phyloP scores from a whole-genome alignment of 2,113 vertebrate species.

The Synodontis membranacea region DNA sequence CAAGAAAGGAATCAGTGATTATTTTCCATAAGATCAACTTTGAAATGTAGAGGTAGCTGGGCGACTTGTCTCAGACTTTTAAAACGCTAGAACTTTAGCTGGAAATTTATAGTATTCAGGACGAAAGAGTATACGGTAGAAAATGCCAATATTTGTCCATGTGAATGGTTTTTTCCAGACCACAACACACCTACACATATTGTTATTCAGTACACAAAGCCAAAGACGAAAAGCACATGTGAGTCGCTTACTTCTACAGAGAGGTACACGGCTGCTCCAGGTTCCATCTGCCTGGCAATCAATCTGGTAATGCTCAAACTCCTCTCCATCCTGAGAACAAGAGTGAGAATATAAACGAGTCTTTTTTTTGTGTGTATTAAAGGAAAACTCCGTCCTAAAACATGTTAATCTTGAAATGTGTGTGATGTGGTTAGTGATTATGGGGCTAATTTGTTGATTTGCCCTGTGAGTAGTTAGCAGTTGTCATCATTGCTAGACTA shows the following conservation, averaged over 20 bases:
- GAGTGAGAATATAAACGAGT: neutral
- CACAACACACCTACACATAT: too few relatives aligned
- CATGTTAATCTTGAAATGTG: neutral
- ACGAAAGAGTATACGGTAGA: too few relatives aligned
- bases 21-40: neutral
- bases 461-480: neutral
- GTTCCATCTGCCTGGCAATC: slow-evolving; percentile 82
- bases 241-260: slow-evolving; percentile 85
- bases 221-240: neutral
- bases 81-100: too few relatives aligned
- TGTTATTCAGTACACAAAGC: neutral
- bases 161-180: too few relatives aligned
- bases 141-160: too few relatives aligned
- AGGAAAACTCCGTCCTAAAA: neutral
- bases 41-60: too few relatives aligned
- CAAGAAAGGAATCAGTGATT: neutral
- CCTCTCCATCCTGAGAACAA: slow-evolving; percentile 73
- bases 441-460: neutral
- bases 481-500: neutral
- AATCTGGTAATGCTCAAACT: slow-evolving; percentile 81
- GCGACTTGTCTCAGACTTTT: too few relatives aligned
- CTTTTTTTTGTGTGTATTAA: neutral
- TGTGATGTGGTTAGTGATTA: neutral
- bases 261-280: slow-evolving; percentile 83
- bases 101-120: too few relatives aligned